Base-by-base conservation (phyloP, 2,888 invertebrate genomes). In the Scotopteryx bipunctaria region DNA sequence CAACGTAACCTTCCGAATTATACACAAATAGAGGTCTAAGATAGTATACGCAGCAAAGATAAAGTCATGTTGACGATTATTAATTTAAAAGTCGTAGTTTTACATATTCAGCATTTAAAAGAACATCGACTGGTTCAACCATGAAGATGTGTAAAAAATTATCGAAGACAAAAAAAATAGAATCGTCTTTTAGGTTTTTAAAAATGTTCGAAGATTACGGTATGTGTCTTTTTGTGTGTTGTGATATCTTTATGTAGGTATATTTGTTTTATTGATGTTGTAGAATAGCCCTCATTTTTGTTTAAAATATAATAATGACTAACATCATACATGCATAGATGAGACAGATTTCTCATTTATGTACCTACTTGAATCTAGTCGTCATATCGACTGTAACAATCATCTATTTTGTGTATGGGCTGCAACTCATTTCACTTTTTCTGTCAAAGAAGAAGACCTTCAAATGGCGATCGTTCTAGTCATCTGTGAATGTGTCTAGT, bases 401-500 rank as follows among this genome's bases (percentile, higher is more conserved):
- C 9, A 11, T 15, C 4, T 15, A 8, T 31, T 1, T 32, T 15
- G 2, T 8, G 6, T 31, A 3, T 32, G 15, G 8, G 36, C 36
- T 36, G 19, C 21, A 21, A 8, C 21, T 37, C 21, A 1, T 6
- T 11, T 23, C 8, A 9, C 8, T 2, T 17, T 29, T 9, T 11
- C 15, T 32, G 14, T 21, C 8, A 5, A n/a, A n/a, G n/a, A 15
- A 16, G 4, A 11, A 29, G 16, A 27, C 5, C 14, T 6, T 13
- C 37, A 14, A 37, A 14, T 29, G 27, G 19, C 3, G n/a, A 36
- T 29, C 14, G 11, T 33, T 36, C 21, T 21, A 17, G 2, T 14
- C 2, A 25, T 36, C 36, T 5, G 29, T 38, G 38, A 38, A 38
- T 46, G 45, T 37, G 38, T 25, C 38, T 38, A 38, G 23, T 21